phyloP scores from a whole-genome alignment of 2,113 vertebrate genomes.

The Eupsittula cactorum region DNA sequence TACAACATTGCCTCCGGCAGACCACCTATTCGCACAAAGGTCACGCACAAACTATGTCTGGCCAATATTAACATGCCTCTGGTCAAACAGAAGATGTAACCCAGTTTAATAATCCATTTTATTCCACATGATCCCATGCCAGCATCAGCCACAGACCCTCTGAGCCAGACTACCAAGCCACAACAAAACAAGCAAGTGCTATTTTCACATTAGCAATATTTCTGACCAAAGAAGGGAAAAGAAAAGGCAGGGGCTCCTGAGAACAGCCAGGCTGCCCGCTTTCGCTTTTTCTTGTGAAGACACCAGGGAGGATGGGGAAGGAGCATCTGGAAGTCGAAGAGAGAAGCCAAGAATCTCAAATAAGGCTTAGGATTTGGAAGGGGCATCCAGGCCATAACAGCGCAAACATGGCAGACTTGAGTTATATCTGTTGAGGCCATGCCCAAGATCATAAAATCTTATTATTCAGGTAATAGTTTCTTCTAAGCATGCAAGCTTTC shows the following conservation, averaged over 20 bases:
- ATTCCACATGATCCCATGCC: not conserved
- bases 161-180: not conserved
- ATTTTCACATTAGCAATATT: not conserved
- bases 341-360: not conserved
- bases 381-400: not conserved
- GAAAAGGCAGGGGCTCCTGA: not conserved
- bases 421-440: rapidly evolving
- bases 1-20: not conserved
- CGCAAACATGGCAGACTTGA: not conserved
- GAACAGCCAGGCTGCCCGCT: not conserved
- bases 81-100: not conserved
- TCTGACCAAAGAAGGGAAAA: not conserved
- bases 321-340: not conserved
- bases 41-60: rapidly evolving
- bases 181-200: not conserved
- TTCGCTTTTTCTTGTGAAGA: not conserved
- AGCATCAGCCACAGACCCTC: not conserved
- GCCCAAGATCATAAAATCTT: not conserved
- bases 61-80: not conserved
- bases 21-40: not conserved
- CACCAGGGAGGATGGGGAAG: not conserved
- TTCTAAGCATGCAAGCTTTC: not conserved
- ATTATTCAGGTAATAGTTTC: not conserved
- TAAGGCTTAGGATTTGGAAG: not conserved
- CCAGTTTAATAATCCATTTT: not conserved